Conservation (phyloP, 2,888 invertebrate genomes). For the Pyralis farinalis region DNA sequence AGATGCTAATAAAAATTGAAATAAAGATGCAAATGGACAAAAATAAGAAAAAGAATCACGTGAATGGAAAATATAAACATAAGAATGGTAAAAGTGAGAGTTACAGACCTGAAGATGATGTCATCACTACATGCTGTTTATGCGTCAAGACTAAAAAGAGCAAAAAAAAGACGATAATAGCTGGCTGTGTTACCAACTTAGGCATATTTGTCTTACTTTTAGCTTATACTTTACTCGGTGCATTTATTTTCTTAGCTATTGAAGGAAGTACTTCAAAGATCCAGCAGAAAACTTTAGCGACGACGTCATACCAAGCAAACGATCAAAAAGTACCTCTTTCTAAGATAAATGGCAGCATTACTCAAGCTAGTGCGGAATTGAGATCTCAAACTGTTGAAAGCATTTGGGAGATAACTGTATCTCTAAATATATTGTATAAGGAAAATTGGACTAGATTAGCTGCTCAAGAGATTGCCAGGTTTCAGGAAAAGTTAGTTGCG, state of each 20-base stretch:
- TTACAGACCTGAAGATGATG: constrained; percentile 59
- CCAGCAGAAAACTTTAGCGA: constrained; percentile 73
- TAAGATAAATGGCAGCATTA: constrained; percentile 59
- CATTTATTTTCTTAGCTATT: constrained; percentile 91
- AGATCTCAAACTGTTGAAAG: constrained; percentile 88
- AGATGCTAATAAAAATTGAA: constrained; percentile 10
- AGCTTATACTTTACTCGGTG: constrained; percentile 87
- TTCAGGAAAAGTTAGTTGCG: constrained; percentile 90
- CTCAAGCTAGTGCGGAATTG: constrained; percentile 66
- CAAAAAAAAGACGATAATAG: constrained; percentile 72
- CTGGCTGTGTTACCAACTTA: constrained; percentile 89
- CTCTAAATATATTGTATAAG: constrained; percentile 91
- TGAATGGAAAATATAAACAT: constrained; percentile 71
- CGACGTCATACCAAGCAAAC: constrained; percentile 68
- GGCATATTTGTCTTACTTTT: constrained; percentile 90
- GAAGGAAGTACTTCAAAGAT: constrained; percentile 84
- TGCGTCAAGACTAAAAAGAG: constrained; percentile 73
- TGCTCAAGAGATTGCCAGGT: constrained; percentile 84
- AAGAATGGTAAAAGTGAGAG: constrained; percentile 63
- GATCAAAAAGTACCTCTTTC: constrained; percentile 56
- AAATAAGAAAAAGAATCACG: constrained; percentile 65
- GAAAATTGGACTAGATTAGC: constrained; percentile 94
- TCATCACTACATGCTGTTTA: constrained; percentile 68
- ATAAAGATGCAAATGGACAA: constrained; percentile 61
- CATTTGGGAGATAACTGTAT: constrained; percentile 95